phyloP scores from a whole-genome alignment of 2,888 invertebrate species.

The Yponomeuta evonymella region DNA sequence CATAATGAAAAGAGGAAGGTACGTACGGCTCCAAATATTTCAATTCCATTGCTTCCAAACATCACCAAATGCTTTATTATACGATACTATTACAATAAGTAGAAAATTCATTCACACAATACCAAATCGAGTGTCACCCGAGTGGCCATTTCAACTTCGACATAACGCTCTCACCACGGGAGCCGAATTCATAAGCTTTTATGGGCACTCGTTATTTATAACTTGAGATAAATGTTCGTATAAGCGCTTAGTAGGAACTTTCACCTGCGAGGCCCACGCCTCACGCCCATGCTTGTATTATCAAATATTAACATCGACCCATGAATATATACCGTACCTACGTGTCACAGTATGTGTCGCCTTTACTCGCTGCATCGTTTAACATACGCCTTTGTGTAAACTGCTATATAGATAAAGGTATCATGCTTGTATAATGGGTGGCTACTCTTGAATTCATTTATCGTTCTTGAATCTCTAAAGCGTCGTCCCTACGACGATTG shows the following conservation, averaged over 20 bases:
- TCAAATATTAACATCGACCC: constrained; percentile 12
- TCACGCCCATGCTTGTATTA: constrained; percentile 8
- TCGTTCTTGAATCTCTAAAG: background rate
- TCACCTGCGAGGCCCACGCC: constrained; percentile 10
- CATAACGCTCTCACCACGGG: background rate
- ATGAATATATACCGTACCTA: background rate
- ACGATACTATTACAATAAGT: background rate
- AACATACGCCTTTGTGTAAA: too few relatives aligned
- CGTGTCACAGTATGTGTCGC: too few relatives aligned
- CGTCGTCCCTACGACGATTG: background rate
- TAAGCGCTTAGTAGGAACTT: constrained; percentile 10
- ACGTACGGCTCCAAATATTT: background rate
- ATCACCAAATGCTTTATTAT: background rate
- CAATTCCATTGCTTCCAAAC: background rate
- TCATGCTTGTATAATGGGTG: background rate
- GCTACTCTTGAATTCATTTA: background rate
- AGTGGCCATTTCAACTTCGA: background rate
- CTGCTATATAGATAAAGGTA: background rate
- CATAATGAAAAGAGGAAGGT: background rate
- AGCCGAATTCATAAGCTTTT: constrained; percentile 1
- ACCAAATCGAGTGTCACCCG: background rate
- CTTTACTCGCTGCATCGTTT: too few relatives aligned
- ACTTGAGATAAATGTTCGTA: constrained; percentile 6
- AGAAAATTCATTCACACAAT: background rate
- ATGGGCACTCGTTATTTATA: constrained; percentile 3